These are phyloP conservation scores for Phania funesta DNA, from an alignment of 2,888 invertebrate genomes.

Conservation along the genomic window DNA sequence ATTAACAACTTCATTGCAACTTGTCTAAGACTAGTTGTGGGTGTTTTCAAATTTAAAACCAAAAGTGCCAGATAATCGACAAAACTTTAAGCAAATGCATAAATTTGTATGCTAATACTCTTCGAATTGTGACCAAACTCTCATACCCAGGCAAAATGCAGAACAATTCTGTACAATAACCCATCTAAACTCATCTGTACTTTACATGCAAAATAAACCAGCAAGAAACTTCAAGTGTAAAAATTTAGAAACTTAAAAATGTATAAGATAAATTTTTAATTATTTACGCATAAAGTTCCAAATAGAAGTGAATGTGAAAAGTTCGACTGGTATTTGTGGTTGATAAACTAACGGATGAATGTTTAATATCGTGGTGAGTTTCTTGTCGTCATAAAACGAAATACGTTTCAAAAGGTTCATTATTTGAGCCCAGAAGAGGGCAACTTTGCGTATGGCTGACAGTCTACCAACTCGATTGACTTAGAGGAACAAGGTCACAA, in stretches of 20 bases:
- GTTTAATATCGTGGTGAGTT: background rate
- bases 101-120: slow-evolving; percentile 47
- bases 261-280: slow-evolving; percentile 48
- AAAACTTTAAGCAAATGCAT: slow-evolving; percentile 40
- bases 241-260: slow-evolving; percentile 41
- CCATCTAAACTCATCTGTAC: slow-evolving; percentile 24
- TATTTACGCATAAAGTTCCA: slow-evolving; percentile 32
- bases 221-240: background rate
- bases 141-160: background rate
- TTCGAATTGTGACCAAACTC: slow-evolving; percentile 29
- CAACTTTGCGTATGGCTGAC: too few relatives aligned
- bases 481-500: too few relatives aligned
- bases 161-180: background rate
- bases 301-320: slow-evolving; percentile 29
- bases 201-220: background rate
- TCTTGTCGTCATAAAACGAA: too few relatives aligned
- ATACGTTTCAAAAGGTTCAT: too few relatives aligned
- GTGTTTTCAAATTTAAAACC: slow-evolving; percentile 29
- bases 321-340: slow-evolving; percentile 11
- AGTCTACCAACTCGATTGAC: too few relatives aligned
- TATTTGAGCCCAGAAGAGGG: too few relatives aligned
- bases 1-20: slow-evolving; percentile 32
- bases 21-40: slow-evolving; percentile 26
- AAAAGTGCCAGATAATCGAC: slow-evolving; percentile 35
- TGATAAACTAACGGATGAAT: background rate